Base-by-base conservation (phyloP, 23 tunicate genomes). In the Styela plicata region DNA sequence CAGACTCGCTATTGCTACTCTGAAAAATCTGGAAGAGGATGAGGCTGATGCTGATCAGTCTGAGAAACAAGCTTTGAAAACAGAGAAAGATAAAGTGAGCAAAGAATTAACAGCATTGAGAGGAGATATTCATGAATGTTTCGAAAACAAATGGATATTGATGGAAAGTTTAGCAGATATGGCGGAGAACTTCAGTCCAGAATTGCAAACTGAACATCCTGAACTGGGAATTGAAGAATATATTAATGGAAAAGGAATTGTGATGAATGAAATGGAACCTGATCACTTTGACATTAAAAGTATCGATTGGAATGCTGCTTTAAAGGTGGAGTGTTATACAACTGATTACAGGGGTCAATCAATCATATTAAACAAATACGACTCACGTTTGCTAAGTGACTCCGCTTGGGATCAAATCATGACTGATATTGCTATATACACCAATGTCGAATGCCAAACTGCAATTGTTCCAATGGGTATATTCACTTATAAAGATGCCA, bases 201-300 rank as follows among this genome's bases (percentile, higher is more conserved):
- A 76, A 44, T 23, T 52, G 1, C 64, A 33, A 53, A 44, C 27
- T 44, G 66, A 53, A 53, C 53, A 53, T 16, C 27, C 27, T 0
- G 81, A 76, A 24, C 66, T 76, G 27, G 81, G 81, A 21, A 24
- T 76, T 13, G 13, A 36, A 10, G 66, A 44, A 18, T 76, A 44
- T n/a, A 53, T 53, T 53, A 27, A 76, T 21, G 66, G 31, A 44
- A 29, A 76, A 24, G 81, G 81, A 20, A 44, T 76, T 52, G 30
- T 76, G 1, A 76, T 76, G 81, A 53, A n/a, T 20, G 81, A 57
- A 10, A 44, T 76, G 81, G 81, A 76, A 29, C 24, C n/a, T 24
- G 81, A 76, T 2, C 81, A 76, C 27, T 76, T 76, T 44, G 81
- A 76, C 21, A 53, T 76, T 17, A 44, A 52, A 1, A 24, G 29